A percentile compares a stretch with the other conserved stretches of the same genome.
phyloP scores from a whole-genome alignment of 2,888 invertebrate genomes.

The Leistus spinibarbis region DNA sequence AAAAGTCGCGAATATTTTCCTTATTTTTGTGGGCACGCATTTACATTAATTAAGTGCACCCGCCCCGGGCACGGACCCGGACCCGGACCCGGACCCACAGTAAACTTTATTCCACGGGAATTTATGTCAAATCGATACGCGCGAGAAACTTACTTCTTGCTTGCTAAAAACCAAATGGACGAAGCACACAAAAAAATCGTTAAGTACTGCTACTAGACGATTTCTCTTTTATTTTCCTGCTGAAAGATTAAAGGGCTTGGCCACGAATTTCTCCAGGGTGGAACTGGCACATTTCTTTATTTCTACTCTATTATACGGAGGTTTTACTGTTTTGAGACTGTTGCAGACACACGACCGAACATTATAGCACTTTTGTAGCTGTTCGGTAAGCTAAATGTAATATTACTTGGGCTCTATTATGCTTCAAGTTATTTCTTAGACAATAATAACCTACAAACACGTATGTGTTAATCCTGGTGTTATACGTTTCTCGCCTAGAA shows the following conservation, averaged over 20 bases:
- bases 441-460: neutral
- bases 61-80: neutral
- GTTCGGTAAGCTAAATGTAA: too few species aligned
- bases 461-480: neutral
- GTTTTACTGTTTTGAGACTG: too few species aligned
- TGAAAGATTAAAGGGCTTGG: neutral
- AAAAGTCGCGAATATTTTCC: slow-evolving; percentile 34
- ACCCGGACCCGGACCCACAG: neutral
- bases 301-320: too few species aligned
- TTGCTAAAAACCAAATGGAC: neutral
- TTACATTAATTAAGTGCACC: slow-evolving; percentile 31
- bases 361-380: too few species aligned
- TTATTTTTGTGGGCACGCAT: slow-evolving; percentile 29
- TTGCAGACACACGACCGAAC: too few species aligned
- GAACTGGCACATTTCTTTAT: neutral
- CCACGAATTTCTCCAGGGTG: neutral
- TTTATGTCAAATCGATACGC: slow-evolving; percentile 31
- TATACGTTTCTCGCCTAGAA: too few species aligned
- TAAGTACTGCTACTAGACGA: neutral
- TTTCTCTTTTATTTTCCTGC: neutral
- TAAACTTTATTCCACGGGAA: neutral
- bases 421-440: too few species aligned
- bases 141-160: slow-evolving; percentile 19
- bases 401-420: too few species aligned
- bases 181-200: neutral